Percentiles rank a stretch among this genome's conserved stretches.
phyloP scores from a whole-genome alignment of 2,113 vertebrate genomes.

The Scomber japonicus region DNA sequence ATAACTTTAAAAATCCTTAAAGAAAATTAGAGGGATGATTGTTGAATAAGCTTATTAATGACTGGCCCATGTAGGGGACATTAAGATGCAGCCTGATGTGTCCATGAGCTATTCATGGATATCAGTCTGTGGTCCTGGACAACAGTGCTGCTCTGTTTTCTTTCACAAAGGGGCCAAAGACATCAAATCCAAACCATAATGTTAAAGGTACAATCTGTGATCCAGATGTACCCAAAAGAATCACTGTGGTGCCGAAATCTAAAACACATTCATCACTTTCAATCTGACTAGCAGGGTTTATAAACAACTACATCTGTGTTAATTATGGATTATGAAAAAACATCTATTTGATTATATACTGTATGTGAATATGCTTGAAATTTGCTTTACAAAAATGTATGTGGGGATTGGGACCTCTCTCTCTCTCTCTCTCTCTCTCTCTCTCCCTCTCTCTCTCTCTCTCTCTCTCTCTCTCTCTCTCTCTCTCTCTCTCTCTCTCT shows the following conservation, averaged over 20 bases:
- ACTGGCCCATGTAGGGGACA: neutral
- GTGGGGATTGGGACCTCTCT: too few relatives aligned
- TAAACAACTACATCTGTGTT: neutral
- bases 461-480: too few relatives aligned
- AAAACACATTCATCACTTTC: slow-evolving; percentile 4
- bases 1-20: too few relatives aligned
- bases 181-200: slow-evolving; percentile 11
- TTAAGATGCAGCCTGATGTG: neutral
- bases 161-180: neutral
- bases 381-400: neutral
- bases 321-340: neutral
- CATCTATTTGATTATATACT: neutral
- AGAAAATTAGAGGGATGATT: neutral
- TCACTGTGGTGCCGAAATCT: neutral
- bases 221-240: slow-evolving; percentile 1
- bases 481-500: too few relatives aligned
- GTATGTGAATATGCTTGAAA: neutral
- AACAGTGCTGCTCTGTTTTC: neutral
- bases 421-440: too few relatives aligned
- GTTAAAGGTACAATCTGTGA: slow-evolving; percentile 16
- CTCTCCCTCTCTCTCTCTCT: too few relatives aligned
- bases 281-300: neutral
- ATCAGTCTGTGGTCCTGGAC: neutral
- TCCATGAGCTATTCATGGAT: neutral
- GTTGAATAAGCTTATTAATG: neutral